Conservation (phyloP, 1,140 invertebrate genomes). For the Drosophila paulistorum region DNA sequence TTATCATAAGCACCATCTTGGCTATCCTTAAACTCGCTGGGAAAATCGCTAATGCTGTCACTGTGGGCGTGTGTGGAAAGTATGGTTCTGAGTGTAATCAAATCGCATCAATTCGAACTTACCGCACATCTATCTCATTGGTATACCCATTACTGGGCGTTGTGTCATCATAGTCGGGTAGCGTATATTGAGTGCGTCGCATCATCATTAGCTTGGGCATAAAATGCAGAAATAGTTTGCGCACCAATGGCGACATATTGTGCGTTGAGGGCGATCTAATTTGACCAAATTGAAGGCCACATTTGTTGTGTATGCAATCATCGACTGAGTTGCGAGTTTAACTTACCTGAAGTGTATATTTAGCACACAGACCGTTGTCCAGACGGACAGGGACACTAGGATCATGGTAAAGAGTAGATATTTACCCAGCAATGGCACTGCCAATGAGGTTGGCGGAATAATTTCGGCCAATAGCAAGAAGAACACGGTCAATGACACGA, state of each 20-base stretch:
- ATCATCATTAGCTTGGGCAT: constrained; percentile 95
- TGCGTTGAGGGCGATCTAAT: constrained; percentile 97
- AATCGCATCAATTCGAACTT: constrained; percentile 67
- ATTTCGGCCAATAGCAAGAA: constrained; percentile 98
- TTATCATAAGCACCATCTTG: constrained; percentile 81
- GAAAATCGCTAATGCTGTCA: constrained; percentile 85
- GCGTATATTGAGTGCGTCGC: constrained; percentile 92
- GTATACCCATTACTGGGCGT: constrained; percentile 90
- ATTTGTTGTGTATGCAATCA: not conserved
- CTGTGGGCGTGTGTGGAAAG: constrained; percentile 36
- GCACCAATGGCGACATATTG: constrained; percentile 95
- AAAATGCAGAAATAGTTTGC: constrained; percentile 93
- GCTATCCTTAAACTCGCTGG: constrained; percentile 84
- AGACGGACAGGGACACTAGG: constrained; percentile 97
- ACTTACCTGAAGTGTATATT: constrained; percentile 98
- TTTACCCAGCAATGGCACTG: constrained; percentile 98
- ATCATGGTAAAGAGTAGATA: constrained; percentile 99
- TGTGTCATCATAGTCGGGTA: constrained; percentile 91
- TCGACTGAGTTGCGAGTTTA: not conserved
- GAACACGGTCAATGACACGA: constrained; percentile 99
- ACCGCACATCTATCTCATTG: constrained; percentile 91
- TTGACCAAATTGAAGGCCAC: constrained; percentile 17
- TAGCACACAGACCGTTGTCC: constrained; percentile 97
- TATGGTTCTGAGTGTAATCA: constrained; percentile 21
- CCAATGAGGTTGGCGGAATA: constrained; percentile 98